A percentile compares a stretch with the other conserved stretches of the same genome.
Evolutionary conservation across 1,140 invertebrate species (phyloP).

Genomic region (Cherax destructor): DNA sequence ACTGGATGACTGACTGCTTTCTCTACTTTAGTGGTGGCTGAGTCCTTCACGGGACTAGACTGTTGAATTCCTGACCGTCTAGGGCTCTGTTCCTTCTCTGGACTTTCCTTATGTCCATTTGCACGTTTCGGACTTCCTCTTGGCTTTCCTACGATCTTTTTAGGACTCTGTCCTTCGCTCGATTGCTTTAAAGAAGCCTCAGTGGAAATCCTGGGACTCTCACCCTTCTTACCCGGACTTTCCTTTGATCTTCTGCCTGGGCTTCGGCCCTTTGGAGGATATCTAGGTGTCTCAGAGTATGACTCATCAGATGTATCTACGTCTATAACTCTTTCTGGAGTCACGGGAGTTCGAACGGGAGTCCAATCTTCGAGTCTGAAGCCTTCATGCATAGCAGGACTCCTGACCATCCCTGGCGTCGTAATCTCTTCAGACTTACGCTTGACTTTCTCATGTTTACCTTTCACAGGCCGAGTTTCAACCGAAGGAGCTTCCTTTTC

Average conservation of each 20-base stretch:
- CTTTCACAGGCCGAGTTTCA: slow-evolving; percentile 27
- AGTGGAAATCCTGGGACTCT: not conserved
- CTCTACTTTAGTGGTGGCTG: slow-evolving; percentile 12
- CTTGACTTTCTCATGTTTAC: slow-evolving; percentile 71
- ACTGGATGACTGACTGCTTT: slow-evolving; percentile 21
- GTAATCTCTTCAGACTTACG: slow-evolving; percentile 72
- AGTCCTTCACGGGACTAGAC: slow-evolving; percentile 72
- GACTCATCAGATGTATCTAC: slow-evolving; percentile 71
- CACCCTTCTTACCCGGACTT: slow-evolving; percentile 46
- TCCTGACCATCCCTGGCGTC: slow-evolving; percentile 75
- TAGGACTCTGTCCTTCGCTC: slow-evolving; percentile 33
- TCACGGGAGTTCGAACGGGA: slow-evolving; percentile 73
- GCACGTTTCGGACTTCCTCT: slow-evolving; percentile 36
- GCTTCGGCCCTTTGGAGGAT: slow-evolving; percentile 62
- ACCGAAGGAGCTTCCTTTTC: not conserved
- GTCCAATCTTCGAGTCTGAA: slow-evolving; percentile 76
- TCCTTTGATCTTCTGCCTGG: slow-evolving; percentile 64
- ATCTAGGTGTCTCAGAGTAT: slow-evolving; percentile 55
- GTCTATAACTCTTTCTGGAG: slow-evolving; percentile 69
- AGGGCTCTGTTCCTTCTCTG: slow-evolving; percentile 53
- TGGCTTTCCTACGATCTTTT: not conserved
- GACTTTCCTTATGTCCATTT: slow-evolving; percentile 35
- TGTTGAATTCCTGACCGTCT: slow-evolving; percentile 5
- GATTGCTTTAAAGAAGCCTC: slow-evolving; percentile 47
- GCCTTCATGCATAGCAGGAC: slow-evolving; percentile 76